Conservation (phyloP, 2,797 vertebrate species). For the Mycteria americana region DNA sequence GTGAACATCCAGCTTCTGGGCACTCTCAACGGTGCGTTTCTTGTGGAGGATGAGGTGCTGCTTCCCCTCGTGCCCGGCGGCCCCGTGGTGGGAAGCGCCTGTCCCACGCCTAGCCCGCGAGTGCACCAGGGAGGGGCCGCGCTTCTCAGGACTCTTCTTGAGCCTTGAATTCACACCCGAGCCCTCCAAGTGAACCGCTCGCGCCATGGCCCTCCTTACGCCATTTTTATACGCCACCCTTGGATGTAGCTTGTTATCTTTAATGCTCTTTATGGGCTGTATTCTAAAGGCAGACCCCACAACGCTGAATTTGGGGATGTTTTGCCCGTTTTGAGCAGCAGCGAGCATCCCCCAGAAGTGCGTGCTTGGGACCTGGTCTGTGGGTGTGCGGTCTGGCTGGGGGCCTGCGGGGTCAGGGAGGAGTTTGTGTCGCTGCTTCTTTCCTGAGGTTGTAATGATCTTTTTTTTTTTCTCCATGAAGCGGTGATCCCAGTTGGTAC, state of each 20-base stretch:
- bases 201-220: fast-evolving
- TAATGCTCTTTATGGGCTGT: fast-evolving
- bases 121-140: neutral
- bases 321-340: neutral
- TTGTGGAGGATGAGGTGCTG: neutral
- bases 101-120: fast-evolving
- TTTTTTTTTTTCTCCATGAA: neutral
- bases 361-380: fast-evolving
- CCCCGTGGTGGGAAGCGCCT: fast-evolving
- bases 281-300: neutral
- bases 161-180: neutral
- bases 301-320: neutral
- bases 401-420: neutral
- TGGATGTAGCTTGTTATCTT: fast-evolving
- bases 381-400: neutral
- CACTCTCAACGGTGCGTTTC: conserved; percentile 24
- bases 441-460: fast-evolving
- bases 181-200: fast-evolving
- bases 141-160: neutral
- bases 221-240: no score
- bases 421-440: neutral
- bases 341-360: fast-evolving
- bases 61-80: fast-evolving
- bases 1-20: conserved; percentile 10
- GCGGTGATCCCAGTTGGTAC: neutral